Conservation (phyloP, 2,797 vertebrate species). For the Mastacembelus armatus region DNA sequence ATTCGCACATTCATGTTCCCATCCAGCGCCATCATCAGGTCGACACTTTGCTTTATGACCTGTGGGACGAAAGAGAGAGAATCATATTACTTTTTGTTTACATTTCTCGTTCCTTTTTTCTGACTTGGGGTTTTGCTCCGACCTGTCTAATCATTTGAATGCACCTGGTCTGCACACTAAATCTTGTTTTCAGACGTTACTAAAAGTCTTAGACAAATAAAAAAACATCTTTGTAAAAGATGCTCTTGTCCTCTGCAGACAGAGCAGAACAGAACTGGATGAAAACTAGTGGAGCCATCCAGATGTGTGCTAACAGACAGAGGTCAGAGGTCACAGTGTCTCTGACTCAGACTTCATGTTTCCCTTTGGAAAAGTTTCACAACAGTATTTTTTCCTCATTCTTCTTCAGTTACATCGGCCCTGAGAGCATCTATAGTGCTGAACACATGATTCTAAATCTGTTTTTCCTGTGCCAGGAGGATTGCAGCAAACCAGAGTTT, state of each 20-base stretch:
- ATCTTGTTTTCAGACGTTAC: too few relatives aligned
- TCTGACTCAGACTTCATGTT: slow-evolving; percentile 1
- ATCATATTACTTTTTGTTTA: too few relatives aligned
- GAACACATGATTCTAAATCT: background rate
- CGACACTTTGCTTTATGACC: too few relatives aligned
- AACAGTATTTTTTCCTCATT: background rate
- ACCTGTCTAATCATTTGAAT: too few relatives aligned
- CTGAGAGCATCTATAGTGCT: background rate
- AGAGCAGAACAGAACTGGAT: background rate
- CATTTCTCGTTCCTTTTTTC: too few relatives aligned
- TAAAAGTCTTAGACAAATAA: too few relatives aligned
- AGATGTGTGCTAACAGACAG: slow-evolving; percentile 1
- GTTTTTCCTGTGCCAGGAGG: slow-evolving; percentile 1
- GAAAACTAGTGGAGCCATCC: slow-evolving; percentile 7
- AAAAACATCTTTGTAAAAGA: background rate
- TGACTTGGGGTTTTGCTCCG: too few relatives aligned
- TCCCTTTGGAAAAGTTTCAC: slow-evolving; percentile 26
- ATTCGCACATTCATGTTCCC: too few relatives aligned
- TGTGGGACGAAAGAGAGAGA: too few relatives aligned
- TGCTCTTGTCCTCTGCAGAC: background rate
- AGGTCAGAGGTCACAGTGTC: slow-evolving; percentile 38
- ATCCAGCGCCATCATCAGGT: background rate
- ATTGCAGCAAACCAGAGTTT: background rate
- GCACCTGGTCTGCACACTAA: background rate
- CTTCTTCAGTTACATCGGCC: slow-evolving; percentile 1